Evolutionary conservation across 2,797 vertebrate genomes (phyloP).

Genomic region (Babyrousa celebensis): DNA sequence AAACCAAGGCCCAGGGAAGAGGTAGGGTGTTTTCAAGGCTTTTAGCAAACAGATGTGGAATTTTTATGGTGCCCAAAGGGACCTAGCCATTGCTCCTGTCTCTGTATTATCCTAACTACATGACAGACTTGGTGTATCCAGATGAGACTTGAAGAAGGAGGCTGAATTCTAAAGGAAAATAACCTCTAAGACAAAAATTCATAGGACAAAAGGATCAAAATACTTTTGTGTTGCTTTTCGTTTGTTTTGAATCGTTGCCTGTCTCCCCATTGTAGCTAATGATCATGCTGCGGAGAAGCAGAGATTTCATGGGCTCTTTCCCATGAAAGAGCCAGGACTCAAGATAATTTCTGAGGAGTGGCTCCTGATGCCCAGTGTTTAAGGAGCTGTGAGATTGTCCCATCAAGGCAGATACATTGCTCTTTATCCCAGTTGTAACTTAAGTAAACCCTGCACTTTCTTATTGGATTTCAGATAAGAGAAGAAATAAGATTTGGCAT

Average conservation of each 20-base stretch:
- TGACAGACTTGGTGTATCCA: not conserved
- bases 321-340: not conserved
- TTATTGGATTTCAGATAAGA: constrained; percentile 21
- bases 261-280: not conserved
- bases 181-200: not conserved
- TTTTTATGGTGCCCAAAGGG: not conserved
- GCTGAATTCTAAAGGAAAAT: constrained; percentile 45
- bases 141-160: not conserved
- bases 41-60: not conserved
- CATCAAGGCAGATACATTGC: not conserved
- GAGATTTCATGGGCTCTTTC: not conserved
- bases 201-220: not conserved
- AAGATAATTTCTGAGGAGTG: not conserved
- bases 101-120: not conserved
- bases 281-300: not conserved
- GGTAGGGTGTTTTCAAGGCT: not conserved
- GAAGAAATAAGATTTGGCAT: not conserved
- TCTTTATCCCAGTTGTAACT: not conserved
- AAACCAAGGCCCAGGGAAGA: not conserved
- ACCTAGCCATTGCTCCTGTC: not conserved
- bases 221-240: not conserved
- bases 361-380: not conserved
- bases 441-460: not conserved
- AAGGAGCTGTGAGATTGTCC: not conserved
- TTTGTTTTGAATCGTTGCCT: constrained; percentile 9